Percentiles rank a stretch among this genome's conserved stretches.
Conservation (phyloP, 2,113 vertebrate genomes). For the Leptosomus discolor region DNA sequence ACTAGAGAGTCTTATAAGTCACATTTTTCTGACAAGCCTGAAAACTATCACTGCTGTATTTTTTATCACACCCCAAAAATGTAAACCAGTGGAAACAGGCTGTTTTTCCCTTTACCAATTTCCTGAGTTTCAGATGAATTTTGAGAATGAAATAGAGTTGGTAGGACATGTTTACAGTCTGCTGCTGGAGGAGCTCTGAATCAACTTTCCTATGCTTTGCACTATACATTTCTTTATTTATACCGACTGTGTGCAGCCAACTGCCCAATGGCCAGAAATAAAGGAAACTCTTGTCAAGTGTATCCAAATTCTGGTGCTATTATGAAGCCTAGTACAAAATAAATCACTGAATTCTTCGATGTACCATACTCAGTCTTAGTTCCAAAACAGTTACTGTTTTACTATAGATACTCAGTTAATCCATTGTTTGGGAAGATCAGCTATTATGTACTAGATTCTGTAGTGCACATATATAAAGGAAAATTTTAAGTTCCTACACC, state of each 20-base stretch:
- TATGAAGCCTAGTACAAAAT: background rate
- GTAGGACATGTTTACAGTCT: background rate
- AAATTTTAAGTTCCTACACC: background rate
- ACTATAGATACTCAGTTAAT: background rate
- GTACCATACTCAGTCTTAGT: background rate
- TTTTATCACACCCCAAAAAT: background rate
- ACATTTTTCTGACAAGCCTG: background rate
- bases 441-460: background rate
- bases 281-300: background rate
- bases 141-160: background rate
- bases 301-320: background rate
- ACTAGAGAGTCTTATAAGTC: background rate
- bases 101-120: background rate
- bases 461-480: background rate
- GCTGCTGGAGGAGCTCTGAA: background rate
- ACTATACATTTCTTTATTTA: background rate
- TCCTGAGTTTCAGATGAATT: background rate
- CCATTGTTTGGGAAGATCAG: background rate
- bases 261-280: background rate
- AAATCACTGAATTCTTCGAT: background rate
- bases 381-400: background rate
- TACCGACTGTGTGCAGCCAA: background rate
- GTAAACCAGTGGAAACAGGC: background rate
- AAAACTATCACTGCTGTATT: background rate
- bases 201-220: background rate